Conservation (phyloP, 2,888 invertebrate species). For the Scaptomyza caliginosa region DNA sequence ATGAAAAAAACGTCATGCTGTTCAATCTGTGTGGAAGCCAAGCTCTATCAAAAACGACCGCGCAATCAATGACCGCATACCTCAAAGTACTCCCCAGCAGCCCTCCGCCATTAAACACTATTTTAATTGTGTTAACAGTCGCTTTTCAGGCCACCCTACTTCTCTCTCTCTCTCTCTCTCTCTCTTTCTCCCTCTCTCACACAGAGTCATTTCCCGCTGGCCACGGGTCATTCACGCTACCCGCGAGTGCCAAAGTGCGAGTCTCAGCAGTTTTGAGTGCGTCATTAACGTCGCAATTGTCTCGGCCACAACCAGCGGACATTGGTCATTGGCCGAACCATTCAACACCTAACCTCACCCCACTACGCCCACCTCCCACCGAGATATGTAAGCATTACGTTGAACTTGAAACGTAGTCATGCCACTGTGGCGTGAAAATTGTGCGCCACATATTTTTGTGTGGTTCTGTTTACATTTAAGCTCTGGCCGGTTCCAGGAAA, state of each 20-base stretch:
- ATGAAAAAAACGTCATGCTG: too few species aligned
- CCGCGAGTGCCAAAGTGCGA: conserved; percentile 24
- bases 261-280: conserved; percentile 55
- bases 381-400: conserved; percentile 33
- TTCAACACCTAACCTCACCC: neutral
- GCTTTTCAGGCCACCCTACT: neutral
- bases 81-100: neutral
- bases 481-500: conserved; percentile 48
- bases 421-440: conserved; percentile 64
- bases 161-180: neutral
- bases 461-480: conserved; percentile 36
- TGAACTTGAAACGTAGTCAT: conserved; percentile 74
- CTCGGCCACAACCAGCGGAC: conserved; percentile 46
- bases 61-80: conserved; percentile 41
- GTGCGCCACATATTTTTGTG: conserved; percentile 20
- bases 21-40: too few species aligned
- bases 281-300: conserved; percentile 67
- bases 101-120: neutral
- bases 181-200: neutral
- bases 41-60: conserved; percentile 11
- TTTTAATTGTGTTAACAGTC: conserved; percentile 45
- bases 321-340: conserved; percentile 62
- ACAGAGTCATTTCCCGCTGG: conserved; percentile 14
- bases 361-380: neutral
- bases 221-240: conserved; percentile 45